Conservation (phyloP, 2,113 vertebrate species). For the Brachyistius frenatus region DNA sequence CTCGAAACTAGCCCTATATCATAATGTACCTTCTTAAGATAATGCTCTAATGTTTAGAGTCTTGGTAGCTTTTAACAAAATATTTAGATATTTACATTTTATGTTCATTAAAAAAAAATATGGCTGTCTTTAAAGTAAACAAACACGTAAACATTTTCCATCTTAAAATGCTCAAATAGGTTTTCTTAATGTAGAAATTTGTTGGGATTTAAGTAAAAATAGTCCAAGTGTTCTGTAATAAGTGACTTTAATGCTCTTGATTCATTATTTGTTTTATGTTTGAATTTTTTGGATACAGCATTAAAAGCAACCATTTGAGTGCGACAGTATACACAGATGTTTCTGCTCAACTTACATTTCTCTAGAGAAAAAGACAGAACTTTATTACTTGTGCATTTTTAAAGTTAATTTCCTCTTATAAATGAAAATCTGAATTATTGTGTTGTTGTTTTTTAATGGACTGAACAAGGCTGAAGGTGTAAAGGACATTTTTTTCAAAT, state of each 20-base stretch:
- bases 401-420: neutral
- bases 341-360: slow-evolving; percentile 7
- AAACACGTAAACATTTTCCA: neutral
- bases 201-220: neutral
- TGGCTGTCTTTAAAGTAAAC: neutral
- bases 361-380: neutral
- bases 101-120: neutral
- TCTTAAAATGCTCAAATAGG: neutral
- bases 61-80: slow-evolving; percentile 21
- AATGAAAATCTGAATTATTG: neutral
- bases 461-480: neutral
- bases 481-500: neutral
- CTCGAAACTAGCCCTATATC: slow-evolving; percentile 62
- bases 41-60: slow-evolving; percentile 20
- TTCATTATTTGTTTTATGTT: neutral
- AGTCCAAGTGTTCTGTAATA: neutral
- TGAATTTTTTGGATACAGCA: slow-evolving; percentile 3
- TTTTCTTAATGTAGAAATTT: neutral
- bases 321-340: neutral
- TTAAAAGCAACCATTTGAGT: neutral
- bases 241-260: slow-evolving; percentile 2
- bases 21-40: slow-evolving; percentile 61
- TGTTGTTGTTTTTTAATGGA: neutral
- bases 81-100: neutral
- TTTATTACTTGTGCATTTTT: neutral